Evolutionary conservation across 2,113 vertebrate species (phyloP).

Genomic region (Tachysurus vachellii): DNA sequence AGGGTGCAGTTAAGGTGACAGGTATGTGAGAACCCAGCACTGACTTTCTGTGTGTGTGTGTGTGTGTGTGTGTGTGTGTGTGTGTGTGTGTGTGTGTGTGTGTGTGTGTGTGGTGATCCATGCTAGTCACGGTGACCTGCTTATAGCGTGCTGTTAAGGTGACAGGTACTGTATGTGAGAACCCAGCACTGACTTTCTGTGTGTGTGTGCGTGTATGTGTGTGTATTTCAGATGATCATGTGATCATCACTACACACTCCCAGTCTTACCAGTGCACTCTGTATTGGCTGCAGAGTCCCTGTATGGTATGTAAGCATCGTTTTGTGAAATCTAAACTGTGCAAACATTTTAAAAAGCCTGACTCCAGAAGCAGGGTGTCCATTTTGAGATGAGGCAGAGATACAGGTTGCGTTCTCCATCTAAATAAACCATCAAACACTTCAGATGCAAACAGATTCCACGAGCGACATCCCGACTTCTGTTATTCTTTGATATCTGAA

Average conservation of each 20-base stretch:
- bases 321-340: background rate
- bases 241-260: too few species aligned
- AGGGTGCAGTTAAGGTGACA: background rate
- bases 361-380: background rate
- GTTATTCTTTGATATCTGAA: constrained; percentile 18
- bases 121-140: constrained; percentile 6
- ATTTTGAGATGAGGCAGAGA: constrained; percentile 3
- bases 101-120: constrained; percentile 25
- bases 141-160: background rate
- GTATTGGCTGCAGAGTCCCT: background rate
- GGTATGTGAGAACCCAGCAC: background rate
- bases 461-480: constrained; percentile 2
- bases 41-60: background rate
- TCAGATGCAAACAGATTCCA: background rate
- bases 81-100: background rate
- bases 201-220: constrained; percentile 1
- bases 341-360: background rate
- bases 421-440: constrained; percentile 28
- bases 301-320: background rate
- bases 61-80: constrained; percentile 7
- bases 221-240: background rate
- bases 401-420: background rate
- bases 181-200: background rate
- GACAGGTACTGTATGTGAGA: background rate
- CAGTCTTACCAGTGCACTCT: too few species aligned